Conservation (phyloP, 2,113 vertebrate species). For the Bos javanicus region DNA sequence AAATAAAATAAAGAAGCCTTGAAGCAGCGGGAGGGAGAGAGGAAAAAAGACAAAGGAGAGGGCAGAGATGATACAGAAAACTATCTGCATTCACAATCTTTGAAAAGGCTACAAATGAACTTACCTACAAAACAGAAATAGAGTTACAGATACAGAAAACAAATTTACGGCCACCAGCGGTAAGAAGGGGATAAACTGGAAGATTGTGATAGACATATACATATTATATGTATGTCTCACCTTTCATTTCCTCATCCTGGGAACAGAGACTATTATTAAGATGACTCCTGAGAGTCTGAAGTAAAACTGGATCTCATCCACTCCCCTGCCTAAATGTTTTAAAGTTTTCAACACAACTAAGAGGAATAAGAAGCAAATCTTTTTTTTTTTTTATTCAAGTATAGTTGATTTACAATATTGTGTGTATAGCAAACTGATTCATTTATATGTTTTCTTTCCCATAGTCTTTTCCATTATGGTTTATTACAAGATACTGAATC, state of each 20-base stretch:
- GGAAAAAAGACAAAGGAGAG: background rate
- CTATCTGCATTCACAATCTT: background rate
- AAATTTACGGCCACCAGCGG: background rate
- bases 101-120: background rate
- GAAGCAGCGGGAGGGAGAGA: background rate
- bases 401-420: background rate
- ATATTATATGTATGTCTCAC: background rate
- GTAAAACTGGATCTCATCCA: background rate
- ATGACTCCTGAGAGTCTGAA: background rate
- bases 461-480: background rate
- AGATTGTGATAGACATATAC: background rate
- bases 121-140: background rate
- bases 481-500: background rate
- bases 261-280: background rate
- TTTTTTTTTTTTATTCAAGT: background rate
- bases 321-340: background rate
- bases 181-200: background rate
- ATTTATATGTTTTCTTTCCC: background rate
- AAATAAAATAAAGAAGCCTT: background rate
- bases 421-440: background rate
- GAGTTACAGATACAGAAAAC: background rate
- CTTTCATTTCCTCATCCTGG: constrained; percentile 18
- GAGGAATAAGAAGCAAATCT: background rate
- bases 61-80: background rate
- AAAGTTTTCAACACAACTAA: background rate